Conservation (phyloP, 2,888 invertebrate species). For the Ichneumon xanthorius region DNA sequence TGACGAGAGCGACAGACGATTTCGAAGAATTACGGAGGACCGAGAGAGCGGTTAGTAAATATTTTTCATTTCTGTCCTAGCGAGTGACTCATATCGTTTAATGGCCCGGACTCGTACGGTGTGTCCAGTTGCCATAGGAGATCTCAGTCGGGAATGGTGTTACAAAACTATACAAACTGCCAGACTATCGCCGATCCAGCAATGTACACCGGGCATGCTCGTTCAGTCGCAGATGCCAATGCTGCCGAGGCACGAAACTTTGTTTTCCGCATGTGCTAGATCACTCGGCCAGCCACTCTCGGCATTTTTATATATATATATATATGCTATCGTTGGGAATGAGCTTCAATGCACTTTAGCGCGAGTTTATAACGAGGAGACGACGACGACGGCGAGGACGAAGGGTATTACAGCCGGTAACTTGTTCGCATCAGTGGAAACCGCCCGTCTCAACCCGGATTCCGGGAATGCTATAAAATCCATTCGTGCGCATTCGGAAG, state of each 20-base stretch:
- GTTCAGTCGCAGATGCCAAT: not conserved
- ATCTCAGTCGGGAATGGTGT: constrained; percentile 26
- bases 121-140: constrained; percentile 38
- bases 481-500: not conserved
- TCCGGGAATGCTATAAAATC: constrained; percentile 48
- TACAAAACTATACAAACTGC: constrained; percentile 39
- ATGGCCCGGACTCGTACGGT: not conserved
- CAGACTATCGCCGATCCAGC: not conserved
- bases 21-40: not conserved
- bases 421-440: not conserved
- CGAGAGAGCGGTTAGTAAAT: constrained; percentile 13
- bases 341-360: constrained; percentile 8
- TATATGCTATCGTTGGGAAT: not conserved
- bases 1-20: not conserved
- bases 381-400: not conserved
- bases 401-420: not conserved
- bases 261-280: constrained; percentile 51
- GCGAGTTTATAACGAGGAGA: constrained; percentile 14
- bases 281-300: not conserved
- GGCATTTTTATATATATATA: not conserved
- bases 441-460: not conserved
- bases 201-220: not conserved
- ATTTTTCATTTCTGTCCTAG: constrained; percentile 7
- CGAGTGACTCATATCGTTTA: constrained; percentile 41
- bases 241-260: constrained; percentile 17